Evolutionary conservation across 2,888 invertebrate species (phyloP), one percentile per base, ranked within the genome.

Genomic region (Odontocerum albicorne): DNA sequence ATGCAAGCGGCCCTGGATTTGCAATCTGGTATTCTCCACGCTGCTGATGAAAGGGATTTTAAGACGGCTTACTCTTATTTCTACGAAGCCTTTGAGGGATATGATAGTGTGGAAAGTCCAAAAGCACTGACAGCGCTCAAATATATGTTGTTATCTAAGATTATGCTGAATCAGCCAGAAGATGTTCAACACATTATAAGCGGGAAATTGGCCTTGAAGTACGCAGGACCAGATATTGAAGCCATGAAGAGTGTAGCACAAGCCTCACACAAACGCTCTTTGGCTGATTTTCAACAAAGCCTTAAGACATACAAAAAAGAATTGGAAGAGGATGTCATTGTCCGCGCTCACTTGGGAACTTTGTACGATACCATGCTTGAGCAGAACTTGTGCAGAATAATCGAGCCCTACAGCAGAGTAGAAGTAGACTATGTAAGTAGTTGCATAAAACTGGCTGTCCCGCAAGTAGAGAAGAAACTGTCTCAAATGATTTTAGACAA

Each of bases 401-500:
- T 99, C 62, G 99, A 99, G 74, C 99, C 99, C 1, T 99, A 97
- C 73, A 96, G 96, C 64, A 83, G 92, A 66, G 98, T 99, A 1
- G 93, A 99, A 84, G 90, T 91, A 4, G 86, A 91, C 61, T 94
- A 95, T 74, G 89, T 97, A 64, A 93, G 96, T 19, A 87, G 88
- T 64, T 86, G 89, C 65, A 97, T 97, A 75, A 90, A 92, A 66
- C 80, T 97, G 59, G 89, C 93, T 8, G 87, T 92, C 83, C 79
- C 88, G 40, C 85, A 90, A 77, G 98, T 99, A 47, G 99, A 99
- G 75, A 96, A 96, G 77, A 99, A 99, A 75, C 78, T 99, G 55
- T 98, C 98, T 44, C 99, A 99, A 76, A 99, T 99, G 99, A 99
- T 99, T 70, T 79, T 99, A 71, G 99, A 99, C 74, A 94, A 95